These are phyloP conservation scores for Muntiacus reevesi DNA, from an alignment of 2,113 vertebrate species.

Conservation along the genomic window DNA sequence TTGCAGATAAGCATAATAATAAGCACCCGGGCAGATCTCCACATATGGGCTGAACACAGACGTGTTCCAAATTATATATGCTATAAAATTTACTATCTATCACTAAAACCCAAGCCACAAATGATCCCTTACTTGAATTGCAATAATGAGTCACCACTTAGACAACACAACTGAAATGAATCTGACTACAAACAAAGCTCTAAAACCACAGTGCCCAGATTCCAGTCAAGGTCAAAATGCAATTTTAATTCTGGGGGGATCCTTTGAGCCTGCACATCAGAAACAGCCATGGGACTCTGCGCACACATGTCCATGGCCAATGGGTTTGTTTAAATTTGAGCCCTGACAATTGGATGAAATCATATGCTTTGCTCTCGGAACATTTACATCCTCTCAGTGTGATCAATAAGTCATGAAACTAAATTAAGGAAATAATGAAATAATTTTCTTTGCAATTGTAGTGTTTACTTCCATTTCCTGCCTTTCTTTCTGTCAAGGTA, in stretches of 20 bases:
- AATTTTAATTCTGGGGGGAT: neutral
- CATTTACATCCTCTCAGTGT: neutral
- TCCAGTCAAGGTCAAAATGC: slow-evolving; percentile 40
- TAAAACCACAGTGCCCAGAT: neutral
- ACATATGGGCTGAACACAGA: slow-evolving; percentile 62
- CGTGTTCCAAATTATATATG: slow-evolving; percentile 63
- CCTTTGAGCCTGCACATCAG: neutral
- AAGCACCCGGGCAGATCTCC: slow-evolving; percentile 65
- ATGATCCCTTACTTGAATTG: slow-evolving; percentile 45
- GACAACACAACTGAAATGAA: slow-evolving; percentile 38
- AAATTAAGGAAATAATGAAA: slow-evolving; percentile 55
- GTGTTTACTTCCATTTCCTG: slow-evolving; percentile 16
- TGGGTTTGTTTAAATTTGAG: slow-evolving; percentile 12
- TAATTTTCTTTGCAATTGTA: slow-evolving; percentile 30
- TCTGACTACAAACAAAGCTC: slow-evolving; percentile 46
- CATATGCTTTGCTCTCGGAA: neutral
- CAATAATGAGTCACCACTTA: slow-evolving; percentile 53
- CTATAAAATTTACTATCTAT: slow-evolving; percentile 63
- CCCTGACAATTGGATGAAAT: slow-evolving; percentile 7
- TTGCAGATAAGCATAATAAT: slow-evolving; percentile 74
- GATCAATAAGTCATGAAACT: slow-evolving; percentile 39
- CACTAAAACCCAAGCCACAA: slow-evolving; percentile 63
- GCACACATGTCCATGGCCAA: neutral
- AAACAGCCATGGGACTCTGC: neutral
- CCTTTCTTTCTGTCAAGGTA: neutral